Evolutionary conservation across 2,797 vertebrate genomes (phyloP).

Genomic region (Chaetodon trifasciatus): DNA sequence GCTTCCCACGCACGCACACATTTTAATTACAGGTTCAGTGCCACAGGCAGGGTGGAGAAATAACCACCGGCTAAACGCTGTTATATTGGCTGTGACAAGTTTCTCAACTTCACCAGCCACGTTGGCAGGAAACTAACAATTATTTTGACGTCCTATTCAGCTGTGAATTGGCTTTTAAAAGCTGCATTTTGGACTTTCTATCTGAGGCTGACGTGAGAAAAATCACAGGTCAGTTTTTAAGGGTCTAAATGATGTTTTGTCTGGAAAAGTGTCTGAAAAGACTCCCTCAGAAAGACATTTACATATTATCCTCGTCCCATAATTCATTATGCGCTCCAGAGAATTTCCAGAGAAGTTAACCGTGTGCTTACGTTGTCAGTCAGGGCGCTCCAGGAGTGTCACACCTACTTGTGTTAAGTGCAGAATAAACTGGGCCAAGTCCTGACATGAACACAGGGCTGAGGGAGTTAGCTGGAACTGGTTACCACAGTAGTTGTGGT

Average conservation of each 20-base stretch:
- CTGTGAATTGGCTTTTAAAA: constrained; percentile 17
- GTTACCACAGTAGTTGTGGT: background rate
- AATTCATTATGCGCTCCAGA: background rate
- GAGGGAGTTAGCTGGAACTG: background rate
- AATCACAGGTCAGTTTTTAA: background rate
- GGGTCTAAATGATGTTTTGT: background rate
- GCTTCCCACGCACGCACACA: constrained; percentile 10
- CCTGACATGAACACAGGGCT: background rate
- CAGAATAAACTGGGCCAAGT: constrained; percentile 18
- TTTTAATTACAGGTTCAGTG: constrained; percentile 17
- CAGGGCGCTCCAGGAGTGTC: constrained; percentile 6
- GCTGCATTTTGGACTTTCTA: background rate
- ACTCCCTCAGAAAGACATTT: background rate
- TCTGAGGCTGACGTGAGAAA: constrained; percentile 13
- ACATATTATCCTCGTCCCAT: background rate
- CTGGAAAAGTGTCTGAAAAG: constrained; percentile 3
- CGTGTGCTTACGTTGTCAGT: background rate
- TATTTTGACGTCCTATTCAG: constrained; percentile 4
- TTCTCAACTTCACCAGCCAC: constrained; percentile 25
- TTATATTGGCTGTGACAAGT: constrained; percentile 18
- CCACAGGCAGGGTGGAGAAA: constrained; percentile 46
- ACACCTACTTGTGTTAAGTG: background rate
- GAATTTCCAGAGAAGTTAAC: background rate
- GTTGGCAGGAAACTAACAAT: constrained; percentile 37
- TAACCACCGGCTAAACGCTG: constrained; percentile 47